These are phyloP conservation scores for Amphipoea oculea DNA, from an alignment of 2,888 invertebrate genomes.

Conservation along the genomic window DNA sequence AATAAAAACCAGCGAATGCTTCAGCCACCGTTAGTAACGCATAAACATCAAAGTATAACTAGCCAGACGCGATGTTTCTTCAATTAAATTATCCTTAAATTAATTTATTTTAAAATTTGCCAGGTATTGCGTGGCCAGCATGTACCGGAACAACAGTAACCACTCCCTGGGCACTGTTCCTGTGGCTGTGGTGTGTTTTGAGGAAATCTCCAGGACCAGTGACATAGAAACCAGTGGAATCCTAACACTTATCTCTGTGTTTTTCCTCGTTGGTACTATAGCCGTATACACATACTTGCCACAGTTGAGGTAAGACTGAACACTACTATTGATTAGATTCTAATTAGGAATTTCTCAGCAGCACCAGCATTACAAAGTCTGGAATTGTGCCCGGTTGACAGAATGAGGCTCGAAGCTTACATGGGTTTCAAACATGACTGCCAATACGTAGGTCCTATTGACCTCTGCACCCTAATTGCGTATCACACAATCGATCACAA, in stretches of 20 bases:
- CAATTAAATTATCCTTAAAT: background rate
- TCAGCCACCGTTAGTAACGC: background rate
- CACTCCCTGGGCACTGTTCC: conserved; percentile 69
- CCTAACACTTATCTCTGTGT: conserved; percentile 88
- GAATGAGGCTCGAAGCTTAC: background rate
- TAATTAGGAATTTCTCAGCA: background rate
- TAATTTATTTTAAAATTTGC: conserved; percentile 13
- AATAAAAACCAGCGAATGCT: background rate
- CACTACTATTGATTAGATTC: background rate
- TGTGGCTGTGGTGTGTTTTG: conserved; percentile 90
- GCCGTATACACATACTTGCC: conserved; percentile 91
- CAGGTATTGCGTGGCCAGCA: conserved; percentile 82
- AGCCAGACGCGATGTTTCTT: background rate
- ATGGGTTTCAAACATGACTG: background rate
- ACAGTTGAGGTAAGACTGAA: conserved; percentile 88
- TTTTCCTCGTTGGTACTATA: conserved; percentile 91
- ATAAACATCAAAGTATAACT: background rate
- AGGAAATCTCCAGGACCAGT: conserved; percentile 92
- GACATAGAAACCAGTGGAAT: conserved; percentile 83
- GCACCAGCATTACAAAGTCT: background rate
- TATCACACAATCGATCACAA: background rate
- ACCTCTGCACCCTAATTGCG: background rate
- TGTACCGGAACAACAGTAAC: conserved; percentile 74
- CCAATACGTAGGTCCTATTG: background rate
- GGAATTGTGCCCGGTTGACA: background rate